Conservation (phyloP, 2,797 vertebrate genomes). For the Dromococcyx pavoninus region DNA sequence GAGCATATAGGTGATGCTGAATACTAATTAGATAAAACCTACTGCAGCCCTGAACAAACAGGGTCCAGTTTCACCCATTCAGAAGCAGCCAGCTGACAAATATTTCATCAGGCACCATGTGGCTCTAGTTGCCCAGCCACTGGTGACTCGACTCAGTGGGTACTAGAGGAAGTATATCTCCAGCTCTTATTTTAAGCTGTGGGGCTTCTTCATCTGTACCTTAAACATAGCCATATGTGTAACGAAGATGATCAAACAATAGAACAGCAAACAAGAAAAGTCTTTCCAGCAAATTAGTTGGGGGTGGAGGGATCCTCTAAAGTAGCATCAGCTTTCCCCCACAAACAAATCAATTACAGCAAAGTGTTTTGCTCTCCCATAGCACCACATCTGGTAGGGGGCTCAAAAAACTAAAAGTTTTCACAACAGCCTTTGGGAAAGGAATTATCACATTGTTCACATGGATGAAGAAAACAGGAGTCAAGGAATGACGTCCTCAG, state of each 20-base stretch:
- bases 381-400: background rate
- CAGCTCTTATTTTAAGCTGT: background rate
- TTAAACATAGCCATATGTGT: background rate
- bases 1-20: background rate
- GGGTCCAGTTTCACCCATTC: background rate
- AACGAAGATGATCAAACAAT: background rate
- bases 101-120: background rate
- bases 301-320: background rate
- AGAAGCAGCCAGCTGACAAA: background rate
- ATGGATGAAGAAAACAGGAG: background rate
- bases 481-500: background rate
- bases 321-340: background rate
- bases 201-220: background rate
- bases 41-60: background rate
- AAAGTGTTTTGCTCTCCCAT: background rate
- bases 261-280: background rate
- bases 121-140: background rate
- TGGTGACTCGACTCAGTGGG: background rate
- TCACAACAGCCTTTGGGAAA: constrained; percentile 1
- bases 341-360: background rate
- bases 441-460: constrained; percentile 13
- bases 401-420: background rate
- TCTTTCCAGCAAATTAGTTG: background rate
- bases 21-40: background rate
- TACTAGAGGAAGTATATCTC: background rate